These are phyloP conservation scores for Sycophaga agraensis DNA, from an alignment of 1,140 invertebrate species.

Conservation along the genomic window DNA sequence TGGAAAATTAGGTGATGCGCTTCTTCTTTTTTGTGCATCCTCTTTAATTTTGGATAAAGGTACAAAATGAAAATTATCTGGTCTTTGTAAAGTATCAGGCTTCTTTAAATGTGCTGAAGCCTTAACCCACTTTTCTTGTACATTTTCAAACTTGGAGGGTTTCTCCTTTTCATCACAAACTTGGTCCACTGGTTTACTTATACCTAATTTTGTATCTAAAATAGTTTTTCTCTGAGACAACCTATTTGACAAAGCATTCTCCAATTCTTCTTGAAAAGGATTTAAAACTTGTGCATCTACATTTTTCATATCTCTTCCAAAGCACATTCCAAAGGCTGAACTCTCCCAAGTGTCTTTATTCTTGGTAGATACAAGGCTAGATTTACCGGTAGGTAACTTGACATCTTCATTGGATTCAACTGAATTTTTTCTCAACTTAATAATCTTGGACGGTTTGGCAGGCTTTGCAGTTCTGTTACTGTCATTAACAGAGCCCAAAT, in stretches of 20 bases:
- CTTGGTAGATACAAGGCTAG: slow-evolving; percentile 11
- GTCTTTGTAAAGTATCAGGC: slow-evolving; percentile 17
- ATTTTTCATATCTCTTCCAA: slow-evolving; percentile 35
- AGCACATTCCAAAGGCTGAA: slow-evolving; percentile 37
- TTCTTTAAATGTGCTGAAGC: not conserved
- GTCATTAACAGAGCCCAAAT: slow-evolving; percentile 20
- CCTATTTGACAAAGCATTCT: slow-evolving; percentile 34
- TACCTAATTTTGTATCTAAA: slow-evolving; percentile 8
- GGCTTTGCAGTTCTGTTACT: slow-evolving; percentile 7
- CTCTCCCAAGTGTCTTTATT: slow-evolving; percentile 29
- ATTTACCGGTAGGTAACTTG: slow-evolving; percentile 12
- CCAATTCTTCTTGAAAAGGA: slow-evolving; percentile 44
- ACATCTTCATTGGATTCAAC: slow-evolving; percentile 33
- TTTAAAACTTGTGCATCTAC: slow-evolving; percentile 33
- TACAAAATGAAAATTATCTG: slow-evolving; percentile 6
- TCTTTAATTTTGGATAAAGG: slow-evolving; percentile 26
- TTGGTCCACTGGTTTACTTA: slow-evolving; percentile 9
- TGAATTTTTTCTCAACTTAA: slow-evolving; percentile 40
- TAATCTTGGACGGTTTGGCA: slow-evolving; percentile 28
- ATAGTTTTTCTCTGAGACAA: slow-evolving; percentile 25
- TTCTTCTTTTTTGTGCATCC: slow-evolving; percentile 5
- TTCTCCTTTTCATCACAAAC: not conserved
- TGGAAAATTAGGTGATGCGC: not conserved
- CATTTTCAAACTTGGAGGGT: slow-evolving; percentile 15
- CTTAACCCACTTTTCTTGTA: slow-evolving; percentile 20